These are phyloP conservation scores for Rhopilema esculentum DNA, from an alignment of 30 jellyfish, hydroid and myxozoan species.

Conservation along the genomic window DNA sequence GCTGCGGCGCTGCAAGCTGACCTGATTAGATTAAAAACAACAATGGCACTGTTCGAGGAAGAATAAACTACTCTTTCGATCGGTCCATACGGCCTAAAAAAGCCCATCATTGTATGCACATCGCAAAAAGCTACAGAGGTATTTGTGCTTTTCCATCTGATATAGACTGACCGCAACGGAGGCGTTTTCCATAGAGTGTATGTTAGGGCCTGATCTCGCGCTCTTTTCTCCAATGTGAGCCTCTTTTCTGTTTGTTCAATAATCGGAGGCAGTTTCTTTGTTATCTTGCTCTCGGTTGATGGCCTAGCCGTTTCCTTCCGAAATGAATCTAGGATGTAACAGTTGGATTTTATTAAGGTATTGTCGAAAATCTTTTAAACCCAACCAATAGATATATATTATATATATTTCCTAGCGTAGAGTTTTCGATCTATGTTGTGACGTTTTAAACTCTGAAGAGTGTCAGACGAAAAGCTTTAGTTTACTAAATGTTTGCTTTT, in stretches of 20 bases:
- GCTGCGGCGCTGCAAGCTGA: slow-evolving; percentile 50
- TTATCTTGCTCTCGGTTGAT: not conserved
- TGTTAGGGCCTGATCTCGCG: slow-evolving; percentile 4
- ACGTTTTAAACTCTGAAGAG: too few species aligned
- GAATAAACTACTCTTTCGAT: slow-evolving; percentile 45
- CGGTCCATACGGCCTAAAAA: slow-evolving; percentile 54
- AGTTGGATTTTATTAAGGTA: too few species aligned
- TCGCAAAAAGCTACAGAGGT: not conserved
- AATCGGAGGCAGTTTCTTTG: slow-evolving; percentile 25
- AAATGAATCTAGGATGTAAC: too few species aligned
- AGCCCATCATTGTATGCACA: not conserved
- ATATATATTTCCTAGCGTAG: too few species aligned
- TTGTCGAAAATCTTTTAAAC: too few species aligned
- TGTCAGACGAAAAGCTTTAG: too few species aligned
- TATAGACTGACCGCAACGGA: slow-evolving; percentile 50
- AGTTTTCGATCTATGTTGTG: too few species aligned
- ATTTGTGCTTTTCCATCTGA: slow-evolving; percentile 22
- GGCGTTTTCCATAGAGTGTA: slow-evolving; percentile 39
- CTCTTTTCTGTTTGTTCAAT: not conserved
- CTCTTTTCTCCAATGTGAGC: slow-evolving; percentile 18
- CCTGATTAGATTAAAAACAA: slow-evolving; percentile 40
- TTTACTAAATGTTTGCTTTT: too few species aligned
- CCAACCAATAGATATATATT: too few species aligned
- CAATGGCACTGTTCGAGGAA: slow-evolving; percentile 51
- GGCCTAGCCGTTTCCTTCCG: not conserved